Base-by-base conservation (phyloP, 2,888 invertebrate species). In the Meiosimyza platycephala region DNA sequence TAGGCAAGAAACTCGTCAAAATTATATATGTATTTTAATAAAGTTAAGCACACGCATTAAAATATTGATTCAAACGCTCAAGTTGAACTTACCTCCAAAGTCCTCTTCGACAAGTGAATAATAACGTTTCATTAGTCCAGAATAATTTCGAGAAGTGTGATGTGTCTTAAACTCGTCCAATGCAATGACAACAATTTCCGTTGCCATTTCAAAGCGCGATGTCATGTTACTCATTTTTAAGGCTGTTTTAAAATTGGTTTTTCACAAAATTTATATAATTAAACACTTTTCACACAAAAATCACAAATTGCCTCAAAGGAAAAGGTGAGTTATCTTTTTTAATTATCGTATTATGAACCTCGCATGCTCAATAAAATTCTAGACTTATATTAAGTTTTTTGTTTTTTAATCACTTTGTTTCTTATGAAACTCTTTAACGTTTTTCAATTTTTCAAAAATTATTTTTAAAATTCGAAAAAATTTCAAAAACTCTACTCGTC, bases 91-190 rank as follows among this genome's bases (percentile, higher is more conserved):
- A 94, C 94, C 94, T 88, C 93, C 93, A 78, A 93, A 92, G 85
- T 91, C 90, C 84, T 93, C 93, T 79, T 86, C 87, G 55, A 93
- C 90, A 77, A 93, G 89, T 84, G 90, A 90, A 88, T 92, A 92
- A 82, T 93, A 93, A 86, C 92, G 90, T 82, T 92, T 91, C 64
- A 92, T 89, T 76, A 91, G 89, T 66, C 90, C 90, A 64, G 91
- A 90, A 88, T 91, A 91, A 81, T 91, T 91, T 80, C 88, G 89
- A 76, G 84, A 78, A 40, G 81, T 78, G 75, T 87, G 86, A 79
- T 91, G 91, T 48, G 90, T 89, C 80, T 91, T 90, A 79, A 90
- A 90, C 83, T 91, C 91, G 81, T 91, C 91, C 77, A 92, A 89
- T 33, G 92, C 92, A 78, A 92, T 90, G 84, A 90, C 90, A 81